Evolutionary conservation across 2,113 vertebrate species (phyloP), one percentile per base, ranked within the genome.

Genomic region (Gorsachius goisagi): DNA sequence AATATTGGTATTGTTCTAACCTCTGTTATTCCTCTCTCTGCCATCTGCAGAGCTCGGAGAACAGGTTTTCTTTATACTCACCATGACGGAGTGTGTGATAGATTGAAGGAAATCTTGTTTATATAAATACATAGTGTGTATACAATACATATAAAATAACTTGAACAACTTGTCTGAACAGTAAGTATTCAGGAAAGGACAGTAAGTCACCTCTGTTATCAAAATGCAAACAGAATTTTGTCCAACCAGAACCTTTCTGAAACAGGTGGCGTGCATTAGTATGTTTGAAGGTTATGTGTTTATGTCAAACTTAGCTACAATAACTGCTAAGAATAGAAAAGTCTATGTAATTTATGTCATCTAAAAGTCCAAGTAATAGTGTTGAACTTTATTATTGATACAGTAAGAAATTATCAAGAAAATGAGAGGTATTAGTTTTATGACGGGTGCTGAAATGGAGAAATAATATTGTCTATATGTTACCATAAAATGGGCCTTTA

Each of bases 21-120:
- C 91, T 95, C 94, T 95, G 66, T 88, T 90, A 85, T 82, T 84
- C 63, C 18, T 95, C 50, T 92, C 68, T 95, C 58, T 66, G 81
- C 84, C 89, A 94, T 94, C 92, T 96, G 90, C 91, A 93, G 68
- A 97, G 77, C 94, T 89, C 45, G 95, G 67, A 90, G 49, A 95
- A 96, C 94, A 95, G 95, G 97, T 92, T 97, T 97, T 93, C 87
- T 92, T 95, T 90, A 93, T 60, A 75, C 33, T 94, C 45, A 62
- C 62, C 78, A 68, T 91, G 92, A 91, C 3, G 12, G 63, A 85
- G 84, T 93, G 26, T 80, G 81, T 94, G 68, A 91, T 93, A 88
- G 71, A 92, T 93, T 73, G 87, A 89, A 89, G 91, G 69, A 95
- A 95, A 95, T 89, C 55, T 17, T 97, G 91, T 97, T 97, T 95